These are phyloP conservation scores for Colletes collaris DNA, from an alignment of 2,888 invertebrate genomes.

Conservation along the genomic window DNA sequence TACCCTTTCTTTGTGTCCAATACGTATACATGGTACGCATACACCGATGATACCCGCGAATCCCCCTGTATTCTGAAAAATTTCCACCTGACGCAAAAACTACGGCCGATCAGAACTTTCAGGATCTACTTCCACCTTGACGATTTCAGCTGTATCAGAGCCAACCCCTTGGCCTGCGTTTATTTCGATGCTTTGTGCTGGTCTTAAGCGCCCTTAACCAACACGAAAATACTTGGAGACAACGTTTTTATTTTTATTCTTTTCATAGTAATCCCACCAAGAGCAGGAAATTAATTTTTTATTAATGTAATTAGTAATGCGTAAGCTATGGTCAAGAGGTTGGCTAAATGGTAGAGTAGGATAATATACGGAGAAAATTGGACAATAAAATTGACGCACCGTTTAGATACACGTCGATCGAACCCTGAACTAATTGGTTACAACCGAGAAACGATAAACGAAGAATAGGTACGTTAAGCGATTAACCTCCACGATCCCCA, in stretches of 20 bases:
- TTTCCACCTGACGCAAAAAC: conserved; percentile 19
- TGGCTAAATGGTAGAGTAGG: no score
- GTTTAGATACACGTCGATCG: background rate
- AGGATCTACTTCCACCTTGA: background rate
- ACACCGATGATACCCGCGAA: conserved; percentile 21
- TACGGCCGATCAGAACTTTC: conserved; percentile 19
- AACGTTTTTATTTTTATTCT: no score
- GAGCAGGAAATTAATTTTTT: no score
- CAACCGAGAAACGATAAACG: background rate
- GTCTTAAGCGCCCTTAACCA: no score
- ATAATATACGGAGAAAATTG: no score
- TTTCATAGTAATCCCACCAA: no score
- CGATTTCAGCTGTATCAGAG: background rate
- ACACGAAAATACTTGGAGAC: no score
- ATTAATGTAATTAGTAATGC: no score
- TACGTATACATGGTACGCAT: conserved; percentile 19
- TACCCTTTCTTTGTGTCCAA: conserved; percentile 43
- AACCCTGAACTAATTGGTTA: conserved; percentile 9
- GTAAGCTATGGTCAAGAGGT: no score
- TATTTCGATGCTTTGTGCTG: no score
- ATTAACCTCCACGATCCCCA: conserved; percentile 34
- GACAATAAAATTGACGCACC: no score
- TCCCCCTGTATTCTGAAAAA: conserved; percentile 23
- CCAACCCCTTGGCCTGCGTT: no score
- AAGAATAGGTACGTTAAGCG: conserved; percentile 16